These are phyloP conservation scores for Pluvianellus socialis DNA, from an alignment of 2,113 vertebrate genomes.

Conservation along the genomic window DNA sequence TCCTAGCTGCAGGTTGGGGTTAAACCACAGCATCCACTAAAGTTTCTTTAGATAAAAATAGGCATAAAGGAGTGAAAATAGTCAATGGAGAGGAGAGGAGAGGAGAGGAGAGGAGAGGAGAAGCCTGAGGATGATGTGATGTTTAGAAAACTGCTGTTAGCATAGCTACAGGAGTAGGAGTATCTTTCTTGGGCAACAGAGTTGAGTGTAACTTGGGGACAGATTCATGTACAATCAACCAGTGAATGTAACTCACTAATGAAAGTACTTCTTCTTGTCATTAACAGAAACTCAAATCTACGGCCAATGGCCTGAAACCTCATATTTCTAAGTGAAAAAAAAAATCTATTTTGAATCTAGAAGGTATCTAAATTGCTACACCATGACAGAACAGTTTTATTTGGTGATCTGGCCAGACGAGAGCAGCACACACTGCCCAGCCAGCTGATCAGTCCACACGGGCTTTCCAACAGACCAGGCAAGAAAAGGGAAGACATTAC, in stretches of 20 bases:
- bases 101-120: not conserved
- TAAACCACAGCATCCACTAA: not conserved
- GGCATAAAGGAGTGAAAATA: not conserved
- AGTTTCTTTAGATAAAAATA: not conserved
- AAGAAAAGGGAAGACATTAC: not conserved
- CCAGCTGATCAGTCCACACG: rapidly evolving
- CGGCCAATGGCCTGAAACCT: not conserved
- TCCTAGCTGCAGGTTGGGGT: not conserved
- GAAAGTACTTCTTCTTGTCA: not conserved
- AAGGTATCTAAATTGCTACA: not conserved
- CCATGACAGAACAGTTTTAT: not conserved
- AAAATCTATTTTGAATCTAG: not conserved
- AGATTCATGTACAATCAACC: not conserved
- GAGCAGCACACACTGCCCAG: not conserved
- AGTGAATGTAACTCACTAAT: not conserved
- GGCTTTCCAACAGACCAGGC: not conserved
- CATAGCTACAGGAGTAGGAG: not conserved
- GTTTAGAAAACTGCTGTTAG: not conserved
- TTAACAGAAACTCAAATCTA: not conserved
- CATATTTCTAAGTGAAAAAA: not conserved
- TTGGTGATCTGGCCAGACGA: not conserved
- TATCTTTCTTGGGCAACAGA: not conserved
- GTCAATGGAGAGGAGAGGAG: not conserved
- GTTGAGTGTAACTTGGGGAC: not conserved
- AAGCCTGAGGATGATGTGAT: not conserved